These are phyloP conservation scores for Epicampocera succincta DNA, from an alignment of 2,888 invertebrate species.

Conservation along the genomic window DNA sequence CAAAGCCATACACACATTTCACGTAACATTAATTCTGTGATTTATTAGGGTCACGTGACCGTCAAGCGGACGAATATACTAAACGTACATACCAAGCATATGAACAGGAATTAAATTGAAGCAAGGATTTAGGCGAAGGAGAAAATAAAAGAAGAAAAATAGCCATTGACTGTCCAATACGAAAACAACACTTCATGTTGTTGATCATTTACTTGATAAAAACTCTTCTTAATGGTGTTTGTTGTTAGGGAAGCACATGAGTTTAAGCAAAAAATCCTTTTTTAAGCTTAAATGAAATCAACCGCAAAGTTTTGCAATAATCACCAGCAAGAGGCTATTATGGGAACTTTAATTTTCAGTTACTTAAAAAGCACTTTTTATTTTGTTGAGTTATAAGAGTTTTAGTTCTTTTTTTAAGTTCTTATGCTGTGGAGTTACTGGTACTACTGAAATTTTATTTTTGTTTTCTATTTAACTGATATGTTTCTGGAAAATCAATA, in stretches of 20 bases:
- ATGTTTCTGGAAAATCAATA: slow-evolving; percentile 67
- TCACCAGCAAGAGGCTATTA: slow-evolving; percentile 66
- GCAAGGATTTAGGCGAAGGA: slow-evolving; percentile 27
- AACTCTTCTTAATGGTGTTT: slow-evolving; percentile 34
- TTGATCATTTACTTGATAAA: slow-evolving; percentile 62
- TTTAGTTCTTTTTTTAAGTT: slow-evolving; percentile 31
- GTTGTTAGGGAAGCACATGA: slow-evolving; percentile 1
- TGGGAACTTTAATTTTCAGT: slow-evolving; percentile 60
- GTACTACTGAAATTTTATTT: slow-evolving; percentile 49
- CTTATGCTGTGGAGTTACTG: slow-evolving; percentile 20
- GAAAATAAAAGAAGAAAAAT: slow-evolving; percentile 16
- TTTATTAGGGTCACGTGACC: slow-evolving; percentile 83
- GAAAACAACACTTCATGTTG: slow-evolving; percentile 30
- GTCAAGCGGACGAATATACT: slow-evolving; percentile 77
- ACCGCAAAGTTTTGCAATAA: slow-evolving; percentile 66
- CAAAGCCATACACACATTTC: slow-evolving; percentile 80
- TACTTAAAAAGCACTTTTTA: slow-evolving; percentile 21
- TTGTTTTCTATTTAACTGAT: slow-evolving; percentile 7
- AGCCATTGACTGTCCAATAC: slow-evolving; percentile 59
- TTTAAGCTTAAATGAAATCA: slow-evolving; percentile 61
- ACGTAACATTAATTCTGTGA: slow-evolving; percentile 82
- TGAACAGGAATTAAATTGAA: slow-evolving; percentile 53
- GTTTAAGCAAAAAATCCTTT: slow-evolving; percentile 49
- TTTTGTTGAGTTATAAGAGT: slow-evolving; percentile 16
- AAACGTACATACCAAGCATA: slow-evolving; percentile 34